Evolutionary conservation across 2,888 invertebrate species (phyloP), one percentile per base, ranked within the genome.

Genomic region (Melieria crassipennis): DNA sequence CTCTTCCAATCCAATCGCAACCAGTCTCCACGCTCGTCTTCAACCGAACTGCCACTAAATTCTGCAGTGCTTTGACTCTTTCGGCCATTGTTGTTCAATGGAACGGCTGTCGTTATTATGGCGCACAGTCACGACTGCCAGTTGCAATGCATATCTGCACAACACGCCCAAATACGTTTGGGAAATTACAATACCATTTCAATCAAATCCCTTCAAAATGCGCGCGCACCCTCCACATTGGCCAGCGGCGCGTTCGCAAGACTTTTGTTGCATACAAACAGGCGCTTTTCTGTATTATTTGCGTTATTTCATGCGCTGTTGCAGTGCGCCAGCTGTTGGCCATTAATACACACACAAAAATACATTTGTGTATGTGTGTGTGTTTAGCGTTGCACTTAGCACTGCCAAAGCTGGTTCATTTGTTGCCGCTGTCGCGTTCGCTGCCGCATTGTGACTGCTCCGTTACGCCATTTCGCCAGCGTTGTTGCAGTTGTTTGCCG

Each of bases 131-230:
- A 30, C 30, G 30, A 30, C 30, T 1, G 11, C n/a, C 16, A 13
- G 7, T n/a, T 55, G 16, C 55, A 9, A n/a, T 46, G 13, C 65
- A 61, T 46, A 43, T 48, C 47, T 75, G 57, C 64, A 60, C 65
- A 65, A 65, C 65, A 72, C 70, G 48, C 72, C 73, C 64, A 74
- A 83, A 82, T 83, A 83, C 84, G 79, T 81, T 83, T 82, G 83
- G 83, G 84, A 83, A 83, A 84, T 84, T 84, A 83, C 84, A 84
- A 83, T 83, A 81, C 81, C 80, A 81, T 83, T 83, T 82, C 83
- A 84, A 83, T 83, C 84, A 84, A 83, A 83, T 77, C 78, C 80
- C 79, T 78, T 79, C 68, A 72, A 74, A 73, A 62, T 9, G 45
- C 5, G 13, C 2, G 64, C 7, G 16, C 9, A 5, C 2, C 30